These are phyloP conservation scores for Rhyacophila brunnea DNA, from an alignment of 1,140 invertebrate species.

Conservation along the genomic window DNA sequence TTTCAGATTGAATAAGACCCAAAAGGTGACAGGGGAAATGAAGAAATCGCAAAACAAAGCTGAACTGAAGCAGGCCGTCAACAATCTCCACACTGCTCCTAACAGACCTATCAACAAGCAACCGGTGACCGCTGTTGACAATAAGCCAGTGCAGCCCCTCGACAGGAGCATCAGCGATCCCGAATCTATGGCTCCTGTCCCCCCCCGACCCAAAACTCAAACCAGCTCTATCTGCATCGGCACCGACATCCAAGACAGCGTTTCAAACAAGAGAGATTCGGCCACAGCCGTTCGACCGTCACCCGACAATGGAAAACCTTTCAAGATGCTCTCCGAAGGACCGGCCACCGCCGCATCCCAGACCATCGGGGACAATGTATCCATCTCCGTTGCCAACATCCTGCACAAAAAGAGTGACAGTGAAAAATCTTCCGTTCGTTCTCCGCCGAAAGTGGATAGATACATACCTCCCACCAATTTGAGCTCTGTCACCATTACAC, in stretches of 20 bases:
- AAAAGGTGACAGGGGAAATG: slow-evolving; percentile 6
- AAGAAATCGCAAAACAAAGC: slow-evolving; percentile 16
- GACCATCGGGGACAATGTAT: slow-evolving; percentile 27
- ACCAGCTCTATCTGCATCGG: slow-evolving; percentile 19
- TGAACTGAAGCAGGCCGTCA: slow-evolving; percentile 13
- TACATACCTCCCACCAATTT: slow-evolving; percentile 43
- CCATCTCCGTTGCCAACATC: slow-evolving; percentile 29
- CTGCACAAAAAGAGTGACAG: slow-evolving; percentile 24
- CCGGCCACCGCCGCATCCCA: neutral
- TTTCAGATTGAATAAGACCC: slow-evolving; percentile 25
- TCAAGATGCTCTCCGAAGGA: slow-evolving; percentile 20
- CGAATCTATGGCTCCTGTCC: slow-evolving; percentile 2
- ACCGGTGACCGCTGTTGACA: neutral
- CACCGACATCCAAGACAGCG: slow-evolving; percentile 10
- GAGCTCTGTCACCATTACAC: slow-evolving; percentile 44
- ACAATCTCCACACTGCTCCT: slow-evolving; percentile 7
- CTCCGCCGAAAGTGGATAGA: slow-evolving; percentile 34
- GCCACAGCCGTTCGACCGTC: neutral
- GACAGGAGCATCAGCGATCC: slow-evolving; percentile 26
- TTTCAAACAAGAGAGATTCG: neutral
- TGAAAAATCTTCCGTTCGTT: slow-evolving; percentile 13
- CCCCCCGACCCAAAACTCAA: slow-evolving; percentile 8
- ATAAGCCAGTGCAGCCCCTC: neutral
- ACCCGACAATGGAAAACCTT: slow-evolving; percentile 16
- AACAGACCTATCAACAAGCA: slow-evolving; percentile 11